Base-by-base conservation (phyloP, 2,888 invertebrate genomes). In the Limnephilus lunatus region DNA sequence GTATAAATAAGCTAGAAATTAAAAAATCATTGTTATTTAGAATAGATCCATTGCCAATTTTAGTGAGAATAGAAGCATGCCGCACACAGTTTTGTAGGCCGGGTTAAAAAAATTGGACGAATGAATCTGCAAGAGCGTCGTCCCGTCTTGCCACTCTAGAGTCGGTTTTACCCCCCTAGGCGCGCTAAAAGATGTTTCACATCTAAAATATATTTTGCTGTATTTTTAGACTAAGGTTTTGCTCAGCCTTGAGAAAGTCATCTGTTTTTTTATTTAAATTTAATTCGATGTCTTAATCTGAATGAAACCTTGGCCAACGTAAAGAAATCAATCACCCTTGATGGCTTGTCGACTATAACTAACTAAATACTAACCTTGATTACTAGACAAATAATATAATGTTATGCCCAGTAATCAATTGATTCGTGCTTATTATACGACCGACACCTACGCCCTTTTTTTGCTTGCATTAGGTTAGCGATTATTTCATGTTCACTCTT, bases 391-490 rank as follows among this genome's bases (percentile, higher is more conserved):
- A 53, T 53, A 87, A 68, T 35, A 80, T 25, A 80, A 89, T 9
- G 25, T 68, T 68, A 39, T 83, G 39, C 83, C 30, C 80, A 32
- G 88, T 32, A 53, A 87, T 89, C 68, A 81, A 80, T 89, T 89
- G 32, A 80, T 31, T 89, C 81, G 32, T 39, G 32, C 81, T 89
- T 80, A 89, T 89, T 80, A 81, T 89, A 35, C 35, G 80, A 30
- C 80, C 35, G 81, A 89, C 88, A 89, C 88, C 88, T n/a, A 89
- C 88, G 88, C 68, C 88, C 32, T 81, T 80, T 80, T n/a, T 89
- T 81, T 89, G 53, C 53, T 2, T 81, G 19, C 35, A n/a, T 81
- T 39, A 31, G 35, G 35, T 80, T 80, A 31, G 80, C 25, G 88
- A 80, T 80, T 81, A 80, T 80, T 89, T 80, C 80, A 39, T 89